phyloP scores from a whole-genome alignment of 2,113 vertebrate genomes.

The Plecotus auritus region DNA sequence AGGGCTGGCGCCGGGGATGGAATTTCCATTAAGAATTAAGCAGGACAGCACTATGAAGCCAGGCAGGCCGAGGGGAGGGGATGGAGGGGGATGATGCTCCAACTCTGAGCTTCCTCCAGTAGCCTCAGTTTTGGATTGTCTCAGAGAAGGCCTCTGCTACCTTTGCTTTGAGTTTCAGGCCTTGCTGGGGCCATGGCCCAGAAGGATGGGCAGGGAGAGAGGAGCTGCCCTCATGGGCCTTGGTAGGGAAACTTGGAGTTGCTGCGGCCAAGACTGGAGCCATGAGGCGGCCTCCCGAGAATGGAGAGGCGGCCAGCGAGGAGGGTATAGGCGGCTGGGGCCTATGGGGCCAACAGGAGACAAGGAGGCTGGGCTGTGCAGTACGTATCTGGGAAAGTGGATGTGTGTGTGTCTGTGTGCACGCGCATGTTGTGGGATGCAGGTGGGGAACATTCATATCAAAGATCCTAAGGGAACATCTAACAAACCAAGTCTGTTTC shows the following conservation, averaged over 20 bases:
- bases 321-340: conserved; percentile 29
- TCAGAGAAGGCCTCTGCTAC: not conserved
- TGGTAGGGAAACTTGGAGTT: conserved; percentile 24
- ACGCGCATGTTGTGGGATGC: not conserved
- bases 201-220: conserved; percentile 5
- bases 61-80: conserved; percentile 32
- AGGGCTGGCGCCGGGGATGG: conserved; percentile 58
- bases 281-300: conserved; percentile 48
- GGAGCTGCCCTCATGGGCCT: not conserved
- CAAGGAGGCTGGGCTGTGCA: conserved; percentile 29
- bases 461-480: not conserved
- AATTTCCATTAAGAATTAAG: conserved; percentile 79
- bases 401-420: not conserved
- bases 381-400: conserved; percentile 54
- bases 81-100: not conserved
- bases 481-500: not conserved
- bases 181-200: conserved; percentile 6
- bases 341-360: conserved; percentile 3
- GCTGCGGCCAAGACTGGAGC: not conserved
- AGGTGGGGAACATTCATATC: not conserved
- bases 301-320: not conserved
- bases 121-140: not conserved
- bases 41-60: conserved; percentile 52
- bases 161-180: conserved; percentile 14
- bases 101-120: not conserved